Evolutionary conservation across 2,797 vertebrate species (phyloP), one percentile per base, ranked within the genome.

Genomic region (Eleutherodactylus coqui): DNA sequence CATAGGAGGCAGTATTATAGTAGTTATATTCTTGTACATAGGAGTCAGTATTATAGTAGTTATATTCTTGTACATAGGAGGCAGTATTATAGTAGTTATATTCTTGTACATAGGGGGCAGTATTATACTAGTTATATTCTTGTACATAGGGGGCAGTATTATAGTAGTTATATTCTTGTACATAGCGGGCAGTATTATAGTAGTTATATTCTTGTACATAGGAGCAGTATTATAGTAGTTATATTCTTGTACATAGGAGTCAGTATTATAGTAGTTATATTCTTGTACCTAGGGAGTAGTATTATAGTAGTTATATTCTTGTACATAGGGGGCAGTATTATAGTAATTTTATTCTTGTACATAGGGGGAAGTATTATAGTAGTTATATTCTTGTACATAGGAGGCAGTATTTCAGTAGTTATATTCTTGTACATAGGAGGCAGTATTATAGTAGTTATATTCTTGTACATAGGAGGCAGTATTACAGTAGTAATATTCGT

Each of bases 181-280:
- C n/a, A n/a, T n/a, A n/a, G n/a, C n/a, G n/a, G n/a, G 8, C 47
- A 49, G 47, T 49, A 49, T 49, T 49, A 49, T 49, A 49, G 47
- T 58, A 58, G 53, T 58, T 58, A 58, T 58, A 58, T 58, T 58
- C 53, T 58, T 58, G 53, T 58, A 53, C 49, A 53, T 53, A 53
- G 49, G 49, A 21, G 49, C 17, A 58, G 53, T 58, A 58, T 58
- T 58, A 27, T 58, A 58, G 53, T 58, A 58, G 53, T 58, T 58
- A 58, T 58, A 58, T 58, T 58, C 53, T 58, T 58, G 53, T 58
- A 58, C 24, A 58, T n/a, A n/a, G n/a, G 58, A 2, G 6, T 27
- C 27, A 64, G 60, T 64, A 64, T 64, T 64, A 64, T 64, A 64
- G 60, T 64, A 64, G 60, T 64, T 64, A 34, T 64, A 64, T 64